Percentiles rank a stretch among this genome's conserved stretches.
Conservation (phyloP, 2,797 vertebrate genomes). For the Prunella strophiata region DNA sequence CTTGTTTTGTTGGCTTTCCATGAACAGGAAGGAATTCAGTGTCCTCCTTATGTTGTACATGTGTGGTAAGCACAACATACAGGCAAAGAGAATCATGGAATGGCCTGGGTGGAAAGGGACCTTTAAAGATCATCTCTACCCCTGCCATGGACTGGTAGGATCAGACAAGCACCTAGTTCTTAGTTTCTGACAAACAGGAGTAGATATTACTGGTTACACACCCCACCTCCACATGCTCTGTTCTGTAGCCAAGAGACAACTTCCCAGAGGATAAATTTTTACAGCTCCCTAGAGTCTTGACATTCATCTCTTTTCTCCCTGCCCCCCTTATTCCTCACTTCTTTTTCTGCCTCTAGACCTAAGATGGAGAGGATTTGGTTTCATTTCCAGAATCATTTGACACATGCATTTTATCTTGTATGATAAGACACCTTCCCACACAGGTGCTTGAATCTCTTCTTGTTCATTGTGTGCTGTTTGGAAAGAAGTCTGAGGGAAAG, state of each 20-base stretch:
- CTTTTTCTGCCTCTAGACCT: not conserved
- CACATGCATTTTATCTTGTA: not conserved
- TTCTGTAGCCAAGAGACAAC: not conserved
- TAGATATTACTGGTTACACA: not conserved
- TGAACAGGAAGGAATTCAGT: not conserved
- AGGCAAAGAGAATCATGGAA: not conserved
- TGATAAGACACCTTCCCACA: not conserved
- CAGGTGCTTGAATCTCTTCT: not conserved
- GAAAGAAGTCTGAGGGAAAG: not conserved
- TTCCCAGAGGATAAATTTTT: not conserved
- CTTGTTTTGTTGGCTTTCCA: not conserved
- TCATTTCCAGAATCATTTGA: not conserved
- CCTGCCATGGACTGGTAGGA: not conserved
- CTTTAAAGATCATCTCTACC: not conserved
- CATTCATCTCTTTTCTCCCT: not conserved
- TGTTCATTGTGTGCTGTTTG: not conserved
- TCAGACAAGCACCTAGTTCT: not conserved
- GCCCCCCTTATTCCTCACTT: not conserved
- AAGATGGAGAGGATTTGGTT: not conserved
- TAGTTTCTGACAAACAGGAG: not conserved
- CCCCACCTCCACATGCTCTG: not conserved
- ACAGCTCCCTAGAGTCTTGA: not conserved
- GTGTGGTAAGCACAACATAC: not conserved
- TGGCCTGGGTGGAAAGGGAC: not conserved
- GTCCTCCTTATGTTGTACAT: no score